phyloP scores from a whole-genome alignment of 2,888 invertebrate species.

The Dyspetes luteomarginatus region DNA sequence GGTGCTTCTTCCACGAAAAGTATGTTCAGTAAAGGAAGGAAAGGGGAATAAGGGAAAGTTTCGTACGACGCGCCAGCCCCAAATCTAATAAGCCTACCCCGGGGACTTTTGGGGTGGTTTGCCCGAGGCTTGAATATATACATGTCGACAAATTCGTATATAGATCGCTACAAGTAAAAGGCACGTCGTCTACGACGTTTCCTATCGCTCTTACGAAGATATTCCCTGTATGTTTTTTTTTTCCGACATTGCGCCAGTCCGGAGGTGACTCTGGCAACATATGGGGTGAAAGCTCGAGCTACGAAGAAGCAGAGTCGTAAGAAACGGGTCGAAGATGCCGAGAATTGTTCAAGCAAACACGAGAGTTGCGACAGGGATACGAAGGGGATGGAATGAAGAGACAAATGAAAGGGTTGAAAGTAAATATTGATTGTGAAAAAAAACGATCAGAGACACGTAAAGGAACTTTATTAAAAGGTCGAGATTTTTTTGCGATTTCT shows the following conservation, averaged over 20 bases:
- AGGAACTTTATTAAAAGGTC: neutral
- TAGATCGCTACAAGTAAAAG: neutral
- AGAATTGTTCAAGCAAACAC: conserved; percentile 43
- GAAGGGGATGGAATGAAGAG: conserved; percentile 12
- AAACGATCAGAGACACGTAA: neutral
- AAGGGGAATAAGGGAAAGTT: conserved; percentile 52
- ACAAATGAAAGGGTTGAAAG: conserved; percentile 40
- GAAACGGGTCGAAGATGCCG: neutral
- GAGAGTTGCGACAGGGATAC: neutral
- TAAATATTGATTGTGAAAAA: conserved; percentile 29
- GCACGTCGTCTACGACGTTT: conserved; percentile 35
- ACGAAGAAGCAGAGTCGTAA: conserved; percentile 7
- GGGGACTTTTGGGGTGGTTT: conserved; percentile 36
- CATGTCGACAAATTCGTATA: conserved; percentile 10
- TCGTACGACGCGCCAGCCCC: conserved; percentile 65
- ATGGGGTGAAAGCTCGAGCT: conserved; percentile 9
- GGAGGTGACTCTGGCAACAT: conserved; percentile 34
- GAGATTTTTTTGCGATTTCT: neutral
- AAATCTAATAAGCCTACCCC: conserved; percentile 74
- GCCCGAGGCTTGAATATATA: conserved; percentile 38
- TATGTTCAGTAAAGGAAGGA: conserved; percentile 77
- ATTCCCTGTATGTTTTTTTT: conserved; percentile 32
- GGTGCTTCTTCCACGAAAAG: conserved; percentile 74
- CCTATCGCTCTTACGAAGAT: conserved; percentile 40
- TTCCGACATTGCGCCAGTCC: conserved; percentile 3